Evolutionary conservation across 2,888 invertebrate species (phyloP).

Genomic region (Lissocephala sabroskyi): DNA sequence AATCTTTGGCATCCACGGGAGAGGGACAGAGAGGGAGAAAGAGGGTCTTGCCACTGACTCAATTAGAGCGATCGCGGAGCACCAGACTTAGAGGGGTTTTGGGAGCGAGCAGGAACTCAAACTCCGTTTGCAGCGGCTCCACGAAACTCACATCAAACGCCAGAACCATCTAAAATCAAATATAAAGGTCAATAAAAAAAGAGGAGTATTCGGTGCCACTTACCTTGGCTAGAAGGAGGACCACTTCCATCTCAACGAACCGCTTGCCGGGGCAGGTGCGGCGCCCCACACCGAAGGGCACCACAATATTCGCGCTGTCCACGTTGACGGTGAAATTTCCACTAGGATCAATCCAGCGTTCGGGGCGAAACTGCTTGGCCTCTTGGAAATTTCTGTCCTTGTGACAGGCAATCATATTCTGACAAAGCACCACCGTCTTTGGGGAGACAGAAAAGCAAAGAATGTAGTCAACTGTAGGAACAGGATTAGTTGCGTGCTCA

Average conservation of each 20-base stretch:
- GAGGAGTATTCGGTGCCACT: constrained; percentile 12
- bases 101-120: constrained; percentile 87
- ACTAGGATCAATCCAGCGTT: constrained; percentile 79
- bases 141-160: constrained; percentile 81
- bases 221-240: constrained; percentile 83
- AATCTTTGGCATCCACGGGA: too few relatives aligned
- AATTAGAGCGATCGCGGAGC: constrained; percentile 76
- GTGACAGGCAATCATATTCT: constrained; percentile 87
- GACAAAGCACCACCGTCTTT: constrained; percentile 84
- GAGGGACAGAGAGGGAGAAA: too few relatives aligned
- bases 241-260: constrained; percentile 85
- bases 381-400: constrained; percentile 83
- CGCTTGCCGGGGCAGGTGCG: constrained; percentile 90
- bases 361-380: constrained; percentile 81
- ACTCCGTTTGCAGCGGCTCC: constrained; percentile 81
- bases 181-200: not conserved
- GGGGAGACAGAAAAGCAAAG: not conserved
- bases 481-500: constrained; percentile 70
- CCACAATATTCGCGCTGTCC: constrained; percentile 77
- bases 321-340: constrained; percentile 70
- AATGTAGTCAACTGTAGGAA: not conserved
- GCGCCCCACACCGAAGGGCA: constrained; percentile 86
- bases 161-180: constrained; percentile 76
- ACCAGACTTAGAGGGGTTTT: constrained; percentile 81
- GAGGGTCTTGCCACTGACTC: too few relatives aligned